These are phyloP conservation scores for Embiotoca jacksoni DNA, from an alignment of 2,113 vertebrate genomes.

Conservation along the genomic window DNA sequence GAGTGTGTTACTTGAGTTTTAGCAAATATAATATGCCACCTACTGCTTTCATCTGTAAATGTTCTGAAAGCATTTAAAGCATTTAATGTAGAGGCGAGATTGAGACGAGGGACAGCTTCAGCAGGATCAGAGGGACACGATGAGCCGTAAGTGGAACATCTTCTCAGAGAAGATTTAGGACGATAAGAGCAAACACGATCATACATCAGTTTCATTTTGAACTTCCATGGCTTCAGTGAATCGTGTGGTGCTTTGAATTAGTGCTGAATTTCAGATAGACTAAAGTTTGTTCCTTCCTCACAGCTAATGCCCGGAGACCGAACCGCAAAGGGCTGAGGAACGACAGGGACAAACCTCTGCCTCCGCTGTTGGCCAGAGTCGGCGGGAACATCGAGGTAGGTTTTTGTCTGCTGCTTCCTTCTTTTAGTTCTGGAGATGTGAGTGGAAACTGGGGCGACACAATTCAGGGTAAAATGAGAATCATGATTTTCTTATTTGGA, in stretches of 20 bases:
- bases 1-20: conserved; percentile 17
- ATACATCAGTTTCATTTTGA: background rate
- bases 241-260: background rate
- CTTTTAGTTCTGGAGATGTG: background rate
- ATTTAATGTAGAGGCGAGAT: conserved; percentile 1
- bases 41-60: conserved; percentile 43
- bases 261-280: background rate
- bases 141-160: conserved; percentile 54
- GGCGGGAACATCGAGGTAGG: conserved; percentile 98
- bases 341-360: conserved; percentile 97
- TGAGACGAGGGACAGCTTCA: conserved; percentile 46
- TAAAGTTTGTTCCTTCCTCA: conserved; percentile 13
- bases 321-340: conserved; percentile 96
- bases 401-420: background rate
- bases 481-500: too few species aligned
- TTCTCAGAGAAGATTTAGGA: conserved; percentile 28
- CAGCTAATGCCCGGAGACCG: conserved; percentile 91
- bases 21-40: conserved; percentile 40
- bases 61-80: conserved; percentile 36
- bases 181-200: conserved; percentile 19
- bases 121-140: conserved; percentile 44
- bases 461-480: too few species aligned
- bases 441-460: background rate
- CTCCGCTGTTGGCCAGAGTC: conserved; percentile 95
- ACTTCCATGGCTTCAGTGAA: background rate